Conservation (phyloP, 2,797 vertebrate species). For the Gymnocypris eckloni region DNA sequence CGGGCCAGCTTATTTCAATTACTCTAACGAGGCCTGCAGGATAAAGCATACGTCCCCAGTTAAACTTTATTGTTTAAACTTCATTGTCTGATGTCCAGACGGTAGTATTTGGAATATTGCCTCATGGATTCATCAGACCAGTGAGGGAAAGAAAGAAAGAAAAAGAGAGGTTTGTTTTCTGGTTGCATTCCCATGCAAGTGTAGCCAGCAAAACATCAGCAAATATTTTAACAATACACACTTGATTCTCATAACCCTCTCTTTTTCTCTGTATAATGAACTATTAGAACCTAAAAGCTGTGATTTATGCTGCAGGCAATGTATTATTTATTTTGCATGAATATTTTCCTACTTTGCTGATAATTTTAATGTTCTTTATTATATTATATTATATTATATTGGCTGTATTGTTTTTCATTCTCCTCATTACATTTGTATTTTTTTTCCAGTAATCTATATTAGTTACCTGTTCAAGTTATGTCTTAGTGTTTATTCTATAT, state of each 20-base stretch:
- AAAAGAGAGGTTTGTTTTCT: constrained; percentile 2
- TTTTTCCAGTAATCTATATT: background rate
- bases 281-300: background rate
- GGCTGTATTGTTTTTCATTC: background rate
- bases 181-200: background rate
- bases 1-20: constrained; percentile 6
- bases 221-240: constrained; percentile 7
- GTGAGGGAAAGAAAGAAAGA: constrained; percentile 10
- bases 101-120: constrained; percentile 33
- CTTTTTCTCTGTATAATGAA: background rate
- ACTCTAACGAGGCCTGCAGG: constrained; percentile 37
- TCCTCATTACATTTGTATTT: background rate
- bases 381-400: background rate
- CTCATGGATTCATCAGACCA: background rate
- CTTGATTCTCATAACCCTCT: background rate
- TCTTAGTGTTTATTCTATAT: constrained; percentile 12
- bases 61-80: constrained; percentile 45
- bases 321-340: constrained; percentile 15
- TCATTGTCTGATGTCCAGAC: constrained; percentile 38
- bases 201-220: constrained; percentile 4
- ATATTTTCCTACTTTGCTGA: background rate
- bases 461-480: constrained; percentile 1
- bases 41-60: constrained; percentile 32
- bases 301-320: background rate
- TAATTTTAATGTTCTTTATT: background rate